Evolutionary conservation across 2,888 invertebrate species (phyloP), one percentile per base, ranked within the genome.

Genomic region (Rutpela maculata): DNA sequence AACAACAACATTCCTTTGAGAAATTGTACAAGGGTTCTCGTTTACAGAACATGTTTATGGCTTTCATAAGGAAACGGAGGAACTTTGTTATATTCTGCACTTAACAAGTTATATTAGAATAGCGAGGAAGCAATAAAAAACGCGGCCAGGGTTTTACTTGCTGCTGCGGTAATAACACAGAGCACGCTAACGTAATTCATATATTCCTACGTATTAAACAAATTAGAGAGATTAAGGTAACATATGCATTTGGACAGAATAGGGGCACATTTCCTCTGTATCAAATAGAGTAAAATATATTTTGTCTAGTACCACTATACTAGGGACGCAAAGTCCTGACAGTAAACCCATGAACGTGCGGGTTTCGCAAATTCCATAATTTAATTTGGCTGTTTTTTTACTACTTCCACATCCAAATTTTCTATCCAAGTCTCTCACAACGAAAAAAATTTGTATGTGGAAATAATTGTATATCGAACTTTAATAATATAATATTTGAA

Each of bases 21-120:
- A 76, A 72, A 76, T 80, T 62, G 66, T 67, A 72, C 75, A 72
- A 60, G 78, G 63, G 38, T 75, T 73, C 66, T 59, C 71, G 78
- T 74, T 72, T 74, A 66, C 74, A 66, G 74, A 75, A 72, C 78
- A 75, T 76, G 75, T 78, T 76, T 78, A 78, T 76, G 63, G 76
- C 78, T 76, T 69, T 73, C 50, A 56, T 68, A 59, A 68, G 62
- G 74, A 73, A 76, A 78, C 55, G 70, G 78, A 11, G 60, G 59
- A 68, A 77, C 65, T 74, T 77, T 74, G 66, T 74, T 75, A 74
- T 74, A 75, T 78, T 69, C 62, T 55, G 55, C 56, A 63, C 55
- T 78, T 78, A 72, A 75, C 70, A 60, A 74, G 70, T 66, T 70
- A 66, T 75, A 56, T 71, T 73, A 59, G 66, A 62, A 50, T 56